Conservation (phyloP, 2,113 vertebrate species). For the Ramphastos sulfuratus region DNA sequence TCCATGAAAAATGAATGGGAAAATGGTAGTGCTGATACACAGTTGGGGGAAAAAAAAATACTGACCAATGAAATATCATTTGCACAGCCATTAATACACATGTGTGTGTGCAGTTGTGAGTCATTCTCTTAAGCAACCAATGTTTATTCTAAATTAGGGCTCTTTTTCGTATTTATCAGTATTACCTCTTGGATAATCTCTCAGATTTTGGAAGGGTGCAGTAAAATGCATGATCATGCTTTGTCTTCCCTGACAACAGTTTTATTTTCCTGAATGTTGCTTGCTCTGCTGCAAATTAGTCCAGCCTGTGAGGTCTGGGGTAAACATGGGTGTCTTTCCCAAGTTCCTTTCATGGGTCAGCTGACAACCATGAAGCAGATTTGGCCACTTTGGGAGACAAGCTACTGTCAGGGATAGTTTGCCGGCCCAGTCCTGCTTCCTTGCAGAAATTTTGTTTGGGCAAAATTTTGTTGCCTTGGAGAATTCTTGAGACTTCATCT, state of each 20-base stretch:
- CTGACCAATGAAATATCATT: not conserved
- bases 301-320: not conserved
- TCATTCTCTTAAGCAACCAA: not conserved
- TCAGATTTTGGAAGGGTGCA: slow-evolving; percentile 14
- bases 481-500: not conserved
- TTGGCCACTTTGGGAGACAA: not conserved
- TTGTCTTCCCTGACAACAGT: not conserved
- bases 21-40: not conserved
- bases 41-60: not conserved
- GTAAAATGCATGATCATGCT: not conserved
- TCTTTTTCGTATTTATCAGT: not conserved
- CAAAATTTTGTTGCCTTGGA: not conserved
- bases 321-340: not conserved
- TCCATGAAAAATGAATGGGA: not conserved
- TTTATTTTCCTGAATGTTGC: not conserved
- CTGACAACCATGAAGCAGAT: not conserved
- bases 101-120: rapidly evolving
- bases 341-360: not conserved
- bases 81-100: not conserved
- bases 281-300: slow-evolving; percentile 13
- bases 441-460: not conserved
- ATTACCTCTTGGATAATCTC: not conserved
- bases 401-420: not conserved
- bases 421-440: not conserved
- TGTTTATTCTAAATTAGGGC: not conserved